Evolutionary conservation across 64 coral and sea anemone species (phyloP), one percentile per base, ranked within the genome.

Genomic region (Stichodactyla mertensii): DNA sequence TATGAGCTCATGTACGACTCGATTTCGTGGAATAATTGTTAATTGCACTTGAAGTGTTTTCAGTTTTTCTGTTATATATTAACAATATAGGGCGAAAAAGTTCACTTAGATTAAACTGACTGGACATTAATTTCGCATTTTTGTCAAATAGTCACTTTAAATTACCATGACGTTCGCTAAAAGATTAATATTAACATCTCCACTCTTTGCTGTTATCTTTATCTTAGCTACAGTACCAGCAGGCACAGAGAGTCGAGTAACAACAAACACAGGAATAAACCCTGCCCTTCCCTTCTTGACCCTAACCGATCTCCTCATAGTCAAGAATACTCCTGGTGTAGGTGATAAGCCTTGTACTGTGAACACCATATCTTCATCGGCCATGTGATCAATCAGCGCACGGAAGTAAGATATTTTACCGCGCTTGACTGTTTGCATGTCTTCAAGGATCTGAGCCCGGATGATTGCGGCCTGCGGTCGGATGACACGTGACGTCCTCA

Each of bases 211-310:
- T 7, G 45, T 81, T 52, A 81, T 81, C 51, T 81, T 52, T 16
- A 81, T 55, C 51, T 55, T 81, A 55, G 78, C 78, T 4, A 81
- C 78, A 81, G 78, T 81, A 81, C 78, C 78, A 81, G 15, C 78
- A 81, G 52, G 52, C 9, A 81, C 78, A 1, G 15, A 53, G 19
- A 81, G 53, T 81, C 78, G 78, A 19, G 78, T 81, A 52, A 81
- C 78, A 53, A 81, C 53, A 81, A 81, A 81, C 78, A 81, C 78
- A 20, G 78, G 78, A n/a, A 81, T 81, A 22, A 55, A 81, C 51
- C 78, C 78, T 53, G 78, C 0, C 52, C 78, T 2, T 81, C n/a
- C 36, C 78, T 55, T 81, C 16, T 16, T 81, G 6, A 81, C 78
- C 51, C 78, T 23, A 52, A 81, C 51, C 3, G 51, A 28, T 81